Percentiles rank a stretch among this genome's conserved stretches.
phyloP scores from a whole-genome alignment of 2,797 vertebrate genomes.

The Malurus leucopterus region DNA sequence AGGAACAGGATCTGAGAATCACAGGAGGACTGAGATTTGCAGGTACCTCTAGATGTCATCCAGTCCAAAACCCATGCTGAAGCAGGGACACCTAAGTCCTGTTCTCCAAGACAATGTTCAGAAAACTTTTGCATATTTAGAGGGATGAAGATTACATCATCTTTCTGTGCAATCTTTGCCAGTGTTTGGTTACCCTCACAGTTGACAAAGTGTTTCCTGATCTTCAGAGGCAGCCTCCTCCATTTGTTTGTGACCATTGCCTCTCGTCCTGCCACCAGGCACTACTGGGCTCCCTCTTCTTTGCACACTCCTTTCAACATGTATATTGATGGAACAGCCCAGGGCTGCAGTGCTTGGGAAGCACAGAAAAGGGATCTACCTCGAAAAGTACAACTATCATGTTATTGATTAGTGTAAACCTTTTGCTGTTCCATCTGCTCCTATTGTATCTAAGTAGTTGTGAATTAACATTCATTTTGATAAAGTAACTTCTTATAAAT shows the following conservation, averaged over 20 bases:
- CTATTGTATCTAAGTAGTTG: neutral
- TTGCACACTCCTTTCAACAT: neutral
- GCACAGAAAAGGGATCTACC: neutral
- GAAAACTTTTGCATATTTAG: neutral
- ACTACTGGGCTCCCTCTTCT: neutral
- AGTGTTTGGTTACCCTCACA: neutral
- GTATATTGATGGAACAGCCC: neutral
- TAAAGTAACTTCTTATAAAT: neutral
- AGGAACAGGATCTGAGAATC: neutral
- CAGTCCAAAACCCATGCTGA: neutral
- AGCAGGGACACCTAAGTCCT: rapidly evolving
- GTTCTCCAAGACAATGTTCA: neutral
- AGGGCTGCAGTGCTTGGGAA: neutral
- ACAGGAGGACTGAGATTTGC: neutral
- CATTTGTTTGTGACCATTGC: neutral
- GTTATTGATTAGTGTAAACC: neutral
- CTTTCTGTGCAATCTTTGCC: neutral
- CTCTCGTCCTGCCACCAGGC: neutral
- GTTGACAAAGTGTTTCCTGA: neutral
- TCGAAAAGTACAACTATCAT: neutral
- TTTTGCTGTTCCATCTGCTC: neutral
- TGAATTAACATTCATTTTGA: neutral
- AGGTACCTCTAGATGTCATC: neutral
- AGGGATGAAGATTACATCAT: neutral
- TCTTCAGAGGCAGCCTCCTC: neutral